These are phyloP conservation scores for Cervus canadensis DNA, from an alignment of 2,113 vertebrate genomes.

Conservation along the genomic window DNA sequence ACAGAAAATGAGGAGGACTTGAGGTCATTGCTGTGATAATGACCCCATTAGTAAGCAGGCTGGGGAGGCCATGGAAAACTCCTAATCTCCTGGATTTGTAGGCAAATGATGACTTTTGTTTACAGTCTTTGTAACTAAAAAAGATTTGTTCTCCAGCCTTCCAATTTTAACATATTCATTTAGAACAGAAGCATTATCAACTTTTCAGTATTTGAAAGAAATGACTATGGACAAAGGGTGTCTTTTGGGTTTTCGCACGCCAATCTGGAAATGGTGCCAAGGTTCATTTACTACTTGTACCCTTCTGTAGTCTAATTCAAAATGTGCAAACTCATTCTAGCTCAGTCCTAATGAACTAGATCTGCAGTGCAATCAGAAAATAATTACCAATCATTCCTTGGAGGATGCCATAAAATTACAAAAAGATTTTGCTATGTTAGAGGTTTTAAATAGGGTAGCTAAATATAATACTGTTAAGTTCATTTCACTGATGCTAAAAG, in stretches of 20 bases:
- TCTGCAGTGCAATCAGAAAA: conserved; percentile 27
- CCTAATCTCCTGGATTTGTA: neutral
- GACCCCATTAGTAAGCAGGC: neutral
- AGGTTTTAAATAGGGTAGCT: conserved; percentile 19
- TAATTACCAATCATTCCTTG: conserved; percentile 30
- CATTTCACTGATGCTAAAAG: neutral
- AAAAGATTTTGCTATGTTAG: conserved; percentile 31
- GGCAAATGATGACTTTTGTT: neutral
- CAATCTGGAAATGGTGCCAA: conserved; percentile 1
- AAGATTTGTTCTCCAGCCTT: neutral
- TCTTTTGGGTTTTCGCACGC: neutral
- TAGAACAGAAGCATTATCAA: neutral
- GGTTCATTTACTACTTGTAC: neutral
- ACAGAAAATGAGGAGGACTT: neutral
- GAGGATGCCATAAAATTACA: conserved; percentile 21
- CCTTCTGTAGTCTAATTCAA: conserved; percentile 15
- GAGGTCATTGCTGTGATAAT: neutral
- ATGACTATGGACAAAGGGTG: neutral
- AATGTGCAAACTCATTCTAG: neutral
- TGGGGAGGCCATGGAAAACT: neutral
- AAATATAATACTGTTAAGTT: neutral
- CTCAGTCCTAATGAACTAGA: conserved; percentile 20
- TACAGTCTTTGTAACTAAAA: neutral
- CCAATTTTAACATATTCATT: neutral
- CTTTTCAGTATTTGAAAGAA: conserved; percentile 17